Evolutionary conservation across 2,113 vertebrate genomes (phyloP).

Genomic region (Megaceryle maxima): DNA sequence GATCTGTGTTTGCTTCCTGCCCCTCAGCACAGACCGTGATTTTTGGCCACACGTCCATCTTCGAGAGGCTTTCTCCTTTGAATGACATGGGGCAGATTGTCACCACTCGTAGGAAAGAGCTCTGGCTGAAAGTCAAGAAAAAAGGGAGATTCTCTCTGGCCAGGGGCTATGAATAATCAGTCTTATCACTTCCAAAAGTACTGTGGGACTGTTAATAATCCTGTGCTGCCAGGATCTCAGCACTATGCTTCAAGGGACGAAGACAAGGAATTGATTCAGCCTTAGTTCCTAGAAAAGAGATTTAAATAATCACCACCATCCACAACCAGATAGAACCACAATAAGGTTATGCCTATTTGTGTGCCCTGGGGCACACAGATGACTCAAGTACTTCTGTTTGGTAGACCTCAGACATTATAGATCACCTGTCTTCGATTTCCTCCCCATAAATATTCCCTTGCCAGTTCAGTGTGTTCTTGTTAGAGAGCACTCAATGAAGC

Average conservation of each 20-base stretch:
- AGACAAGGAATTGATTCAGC: slow-evolving; percentile 8
- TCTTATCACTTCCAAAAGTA: background rate
- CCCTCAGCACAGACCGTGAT: background rate
- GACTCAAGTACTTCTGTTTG: slow-evolving; percentile 11
- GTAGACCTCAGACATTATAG: slow-evolving; percentile 27
- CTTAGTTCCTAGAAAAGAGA: background rate
- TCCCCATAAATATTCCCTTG: background rate
- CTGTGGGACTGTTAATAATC: background rate
- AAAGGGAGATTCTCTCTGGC: background rate
- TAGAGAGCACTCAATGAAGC: background rate
- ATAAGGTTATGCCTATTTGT: background rate
- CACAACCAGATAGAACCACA: slow-evolving; percentile 10
- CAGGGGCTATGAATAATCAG: background rate
- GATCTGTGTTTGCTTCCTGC: background rate
- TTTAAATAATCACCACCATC: slow-evolving; percentile 1
- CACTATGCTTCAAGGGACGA: background rate
- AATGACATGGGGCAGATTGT: background rate
- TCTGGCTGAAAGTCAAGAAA: background rate
- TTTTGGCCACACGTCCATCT: background rate
- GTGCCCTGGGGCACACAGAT: background rate
- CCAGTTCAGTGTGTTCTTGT: background rate
- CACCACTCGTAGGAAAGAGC: background rate
- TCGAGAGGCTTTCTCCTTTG: background rate
- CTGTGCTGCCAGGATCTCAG: background rate
- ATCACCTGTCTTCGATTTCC: background rate